Percentiles rank a stretch among this genome's conserved stretches.
These are phyloP conservation scores for Apis mellifera DNA, from an alignment of 1,140 invertebrate species.

Conservation along the genomic window Amel_HAv3.1 CM009935.2:2126001-2126500, in stretches of 20 bases:
- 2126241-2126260: conserved; percentile 44
- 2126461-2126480: conserved; percentile 24
- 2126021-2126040: conserved; percentile 13
- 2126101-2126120: conserved; percentile 38
- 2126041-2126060: not conserved
- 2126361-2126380: conserved; percentile 71
- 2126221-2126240: conserved; percentile 2
- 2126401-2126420: not conserved
- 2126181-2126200: not conserved
- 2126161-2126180: conserved; percentile 57
- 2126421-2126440: conserved; percentile 9
- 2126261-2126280: conserved; percentile 49
- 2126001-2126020: not conserved
- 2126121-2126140: conserved; percentile 32
- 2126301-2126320: conserved; percentile 60
- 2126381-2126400: conserved; percentile 25
- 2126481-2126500: conserved; percentile 1
- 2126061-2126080: conserved; percentile 19
- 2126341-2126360: conserved; percentile 57
- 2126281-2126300: conserved; percentile 36
- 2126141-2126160: conserved; percentile 44
- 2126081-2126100: conserved; percentile 31
- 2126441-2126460: conserved; percentile 43
- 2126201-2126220: conserved; percentile 23
- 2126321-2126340: conserved; percentile 48